Evolutionary conservation across 1,140 invertebrate genomes (phyloP).

Genomic region (Caenorhabditis brenneri): DNA sequence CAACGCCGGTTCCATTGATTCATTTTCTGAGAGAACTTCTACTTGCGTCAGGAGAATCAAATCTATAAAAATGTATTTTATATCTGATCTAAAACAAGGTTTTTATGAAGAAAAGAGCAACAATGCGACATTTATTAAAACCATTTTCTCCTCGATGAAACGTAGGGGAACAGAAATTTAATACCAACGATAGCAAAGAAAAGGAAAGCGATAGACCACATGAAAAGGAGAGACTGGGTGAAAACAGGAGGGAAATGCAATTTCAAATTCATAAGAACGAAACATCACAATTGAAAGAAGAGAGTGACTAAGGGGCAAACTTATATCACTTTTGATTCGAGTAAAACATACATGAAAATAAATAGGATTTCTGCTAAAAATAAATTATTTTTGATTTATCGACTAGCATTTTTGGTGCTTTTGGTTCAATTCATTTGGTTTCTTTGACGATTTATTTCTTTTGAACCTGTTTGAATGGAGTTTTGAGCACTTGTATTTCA

Average conservation of each 20-base stretch:
- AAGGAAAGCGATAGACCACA: conserved; percentile 40
- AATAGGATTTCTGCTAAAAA: not conserved
- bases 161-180: not conserved
- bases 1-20: conserved; percentile 54
- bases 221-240: not conserved
- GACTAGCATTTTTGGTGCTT: no score
- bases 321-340: no score
- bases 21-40: not conserved
- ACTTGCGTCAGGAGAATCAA: no score
- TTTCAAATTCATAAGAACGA: not conserved
- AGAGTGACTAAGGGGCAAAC: not conserved
- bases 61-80: not conserved
- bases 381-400: no score
- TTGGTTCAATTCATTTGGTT: no score
- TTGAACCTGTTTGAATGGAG: no score
- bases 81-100: not conserved
- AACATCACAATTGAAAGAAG: not conserved
- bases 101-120: not conserved
- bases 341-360: not conserved
- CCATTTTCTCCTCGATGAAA: not conserved
- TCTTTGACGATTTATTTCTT: no score
- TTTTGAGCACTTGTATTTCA: no score
- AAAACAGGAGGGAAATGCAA: not conserved
- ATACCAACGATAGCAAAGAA: not conserved
- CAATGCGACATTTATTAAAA: conserved; percentile 3